Base-by-base conservation (phyloP, 53 echinoderm and acorn worm species). In the Astropecten irregularis region DNA sequence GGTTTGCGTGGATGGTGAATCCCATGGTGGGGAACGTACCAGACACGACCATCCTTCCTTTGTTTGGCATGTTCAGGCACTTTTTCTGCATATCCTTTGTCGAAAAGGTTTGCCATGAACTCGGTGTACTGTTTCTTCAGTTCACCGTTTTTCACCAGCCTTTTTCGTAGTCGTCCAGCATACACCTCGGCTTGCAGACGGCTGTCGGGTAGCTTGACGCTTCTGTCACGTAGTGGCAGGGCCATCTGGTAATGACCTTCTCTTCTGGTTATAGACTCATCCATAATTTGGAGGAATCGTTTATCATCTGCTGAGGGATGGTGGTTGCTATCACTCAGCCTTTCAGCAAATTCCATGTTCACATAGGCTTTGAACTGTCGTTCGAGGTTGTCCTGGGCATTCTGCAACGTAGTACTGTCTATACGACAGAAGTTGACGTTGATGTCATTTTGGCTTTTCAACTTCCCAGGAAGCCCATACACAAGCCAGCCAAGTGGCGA, bases 401-500 rank as follows among this genome's bases (percentile, higher is more conserved):
- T 74, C 55, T 54, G 55, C 3, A 54, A 19, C n/a, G 49, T n/a
- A 36, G 31, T 40, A 63, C 64, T 76, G 28, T 52, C 81, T 2
- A 67, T 57, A 30, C 69, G 53, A 49, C 68, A 59, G n/a, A 88
- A 66, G 48, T 82, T 82, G 36, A 86, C 76, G 14, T 74, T 74
- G 10, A 86, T 77, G 11, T 76, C 66, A 32, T 35, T 55, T n/a
- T 76, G 50, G 49, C 71, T 30, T 19, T n/a, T 72, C 19, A 33
- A 22, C 63, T 88, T 73, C 2, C 71, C 73, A 9, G 49, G 60
- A 1, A 77, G 21, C 15, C 60, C 77, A 77, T 77, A 77, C 6
- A 77, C 38, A 20, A 89, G 65, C 88, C 92, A 88, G 18, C 92
- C 92, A 14, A 88, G 48, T 38, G 66, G 87, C 21, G 91, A 64